A percentile compares a stretch with the other conserved stretches of the same genome.
Conservation (phyloP, 2,113 vertebrate species). For the Tragelaphus imberbis region DNA sequence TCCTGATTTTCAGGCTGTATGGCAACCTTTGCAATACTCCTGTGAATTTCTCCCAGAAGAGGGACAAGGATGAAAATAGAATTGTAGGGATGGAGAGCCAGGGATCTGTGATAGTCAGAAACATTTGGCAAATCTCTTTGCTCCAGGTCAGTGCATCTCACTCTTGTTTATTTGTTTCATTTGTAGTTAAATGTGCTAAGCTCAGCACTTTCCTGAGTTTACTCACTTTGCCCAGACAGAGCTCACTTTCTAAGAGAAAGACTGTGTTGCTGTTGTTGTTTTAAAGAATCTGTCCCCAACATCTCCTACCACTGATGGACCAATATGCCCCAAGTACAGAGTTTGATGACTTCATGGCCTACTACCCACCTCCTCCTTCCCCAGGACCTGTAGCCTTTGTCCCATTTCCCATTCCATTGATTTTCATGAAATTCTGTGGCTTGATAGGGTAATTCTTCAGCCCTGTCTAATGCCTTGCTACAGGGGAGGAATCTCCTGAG, state of each 20-base stretch:
- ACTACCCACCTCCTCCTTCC: too few relatives aligned
- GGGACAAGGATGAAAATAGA: not conserved
- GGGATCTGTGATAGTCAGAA: not conserved
- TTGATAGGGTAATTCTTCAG: not conserved
- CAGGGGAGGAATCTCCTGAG: not conserved
- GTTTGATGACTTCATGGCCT: not conserved
- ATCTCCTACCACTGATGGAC: not conserved
- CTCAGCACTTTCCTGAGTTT: not conserved
- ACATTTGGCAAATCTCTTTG: not conserved
- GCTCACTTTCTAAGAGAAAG: not conserved
- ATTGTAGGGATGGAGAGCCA: not conserved
- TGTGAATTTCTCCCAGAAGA: not conserved
- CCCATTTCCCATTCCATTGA: not conserved
- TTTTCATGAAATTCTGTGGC: not conserved
- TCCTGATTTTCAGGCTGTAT: not conserved
- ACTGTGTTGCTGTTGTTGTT: not conserved
- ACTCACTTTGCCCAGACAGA: not conserved
- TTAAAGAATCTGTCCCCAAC: not conserved
- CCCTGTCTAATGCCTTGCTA: not conserved
- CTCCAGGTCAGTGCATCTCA: not conserved
- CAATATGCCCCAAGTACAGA: not conserved
- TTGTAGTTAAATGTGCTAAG: not conserved
- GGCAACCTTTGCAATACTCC: conserved; percentile 14
- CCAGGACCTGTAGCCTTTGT: not conserved
- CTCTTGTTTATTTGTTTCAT: not conserved